A percentile compares a stretch with the other conserved stretches of the same genome.
Conservation (phyloP, 2,888 invertebrate species). For the Clivina fossor region DNA sequence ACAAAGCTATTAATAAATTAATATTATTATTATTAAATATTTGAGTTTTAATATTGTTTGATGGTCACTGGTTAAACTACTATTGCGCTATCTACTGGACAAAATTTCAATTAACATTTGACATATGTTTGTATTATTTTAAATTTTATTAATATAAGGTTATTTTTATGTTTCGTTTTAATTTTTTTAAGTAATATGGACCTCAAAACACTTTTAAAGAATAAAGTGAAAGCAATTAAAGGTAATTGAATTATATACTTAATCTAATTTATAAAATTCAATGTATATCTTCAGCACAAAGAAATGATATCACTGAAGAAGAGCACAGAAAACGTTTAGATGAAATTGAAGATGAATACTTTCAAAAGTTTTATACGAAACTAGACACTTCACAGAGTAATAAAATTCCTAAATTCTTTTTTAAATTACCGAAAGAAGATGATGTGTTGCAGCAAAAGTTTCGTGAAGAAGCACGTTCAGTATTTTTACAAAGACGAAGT, state of each 20-base stretch:
- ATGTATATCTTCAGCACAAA: slow-evolving; percentile 55
- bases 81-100: too few relatives aligned
- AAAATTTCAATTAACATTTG: too few relatives aligned
- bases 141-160: too few relatives aligned
- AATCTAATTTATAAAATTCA: slow-evolving; percentile 1
- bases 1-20: too few relatives aligned
- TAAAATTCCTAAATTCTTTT: slow-evolving; percentile 74
- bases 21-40: too few relatives aligned
- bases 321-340: slow-evolving; percentile 51
- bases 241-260: slow-evolving; percentile 47
- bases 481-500: slow-evolving; percentile 83
- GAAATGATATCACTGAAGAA: slow-evolving; percentile 59
- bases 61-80: too few relatives aligned
- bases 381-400: slow-evolving; percentile 57
- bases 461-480: slow-evolving; percentile 84
- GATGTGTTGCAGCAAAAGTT: slow-evolving; percentile 78
- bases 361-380: slow-evolving; percentile 57
- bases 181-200: too few relatives aligned
- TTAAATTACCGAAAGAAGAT: slow-evolving; percentile 73
- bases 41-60: too few relatives aligned
- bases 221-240: slow-evolving; percentile 57
- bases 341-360: slow-evolving; percentile 58
- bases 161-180: too few relatives aligned
- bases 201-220: slow-evolving; percentile 56
- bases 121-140: too few relatives aligned